phyloP scores from a whole-genome alignment of 2,113 vertebrate genomes.

The Scomber japonicus region DNA sequence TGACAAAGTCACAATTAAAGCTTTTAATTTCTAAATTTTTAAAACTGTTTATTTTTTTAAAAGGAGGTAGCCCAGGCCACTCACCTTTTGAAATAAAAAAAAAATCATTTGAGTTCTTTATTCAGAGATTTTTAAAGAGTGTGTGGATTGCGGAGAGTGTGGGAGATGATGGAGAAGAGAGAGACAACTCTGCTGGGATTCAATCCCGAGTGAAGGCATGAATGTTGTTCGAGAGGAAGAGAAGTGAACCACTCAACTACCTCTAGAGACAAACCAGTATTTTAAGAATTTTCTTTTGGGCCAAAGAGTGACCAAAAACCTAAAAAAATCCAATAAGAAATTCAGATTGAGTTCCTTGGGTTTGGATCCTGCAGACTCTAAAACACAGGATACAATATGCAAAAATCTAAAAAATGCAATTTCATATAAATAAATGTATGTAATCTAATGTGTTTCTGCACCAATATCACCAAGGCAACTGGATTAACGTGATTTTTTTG shows the following conservation, averaged over 20 bases:
- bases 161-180: background rate
- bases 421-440: slow-evolving; percentile 16
- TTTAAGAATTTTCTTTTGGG: slow-evolving; percentile 34
- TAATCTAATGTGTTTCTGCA: slow-evolving; percentile 20
- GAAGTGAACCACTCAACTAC: slow-evolving; percentile 44
- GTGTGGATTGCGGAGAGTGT: background rate
- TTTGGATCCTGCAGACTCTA: background rate
- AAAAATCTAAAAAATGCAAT: slow-evolving; percentile 10
- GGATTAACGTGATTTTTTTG: slow-evolving; percentile 40
- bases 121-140: slow-evolving; percentile 39
- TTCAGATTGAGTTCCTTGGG: slow-evolving; percentile 4
- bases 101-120: slow-evolving; percentile 38
- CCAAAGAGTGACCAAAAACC: slow-evolving; percentile 1
- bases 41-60: background rate
- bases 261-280: slow-evolving; percentile 24
- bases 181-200: slow-evolving; percentile 40
- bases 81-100: background rate
- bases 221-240: slow-evolving; percentile 13
- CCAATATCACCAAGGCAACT: slow-evolving; percentile 23
- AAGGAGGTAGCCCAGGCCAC: background rate
- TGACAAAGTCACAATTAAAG: background rate
- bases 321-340: background rate
- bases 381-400: background rate
- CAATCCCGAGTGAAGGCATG: slow-evolving; percentile 26
- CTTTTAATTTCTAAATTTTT: background rate